Conservation (phyloP, 2,113 vertebrate genomes). For the Sprattus sprattus region DNA sequence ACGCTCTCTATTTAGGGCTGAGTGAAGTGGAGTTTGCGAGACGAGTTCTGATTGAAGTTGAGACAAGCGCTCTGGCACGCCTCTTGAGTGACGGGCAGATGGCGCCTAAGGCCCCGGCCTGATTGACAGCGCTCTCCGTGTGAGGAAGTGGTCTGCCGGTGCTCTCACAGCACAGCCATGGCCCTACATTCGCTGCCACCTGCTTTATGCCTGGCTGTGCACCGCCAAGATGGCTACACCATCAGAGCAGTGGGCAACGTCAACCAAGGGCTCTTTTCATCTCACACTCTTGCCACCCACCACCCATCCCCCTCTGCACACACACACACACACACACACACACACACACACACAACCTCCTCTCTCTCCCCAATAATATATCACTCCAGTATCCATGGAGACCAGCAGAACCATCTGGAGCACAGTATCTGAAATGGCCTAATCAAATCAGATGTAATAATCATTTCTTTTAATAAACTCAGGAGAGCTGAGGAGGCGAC, state of each 20-base stretch:
- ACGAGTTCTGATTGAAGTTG: not conserved
- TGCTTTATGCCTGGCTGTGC: not conserved
- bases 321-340: not conserved
- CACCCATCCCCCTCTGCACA: not conserved
- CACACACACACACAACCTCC: not conserved
- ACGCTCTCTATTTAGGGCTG: not conserved
- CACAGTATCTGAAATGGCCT: conserved; percentile 34
- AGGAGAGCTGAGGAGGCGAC: not conserved
- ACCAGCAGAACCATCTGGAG: conserved; percentile 47
- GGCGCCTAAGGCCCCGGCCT: not conserved
- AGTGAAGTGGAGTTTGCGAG: not conserved
- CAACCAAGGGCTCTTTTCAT: conserved; percentile 8
- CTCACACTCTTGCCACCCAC: conserved; percentile 31
- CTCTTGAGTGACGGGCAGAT: not conserved
- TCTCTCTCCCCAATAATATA: conserved; percentile 28
- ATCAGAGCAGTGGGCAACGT: not conserved
- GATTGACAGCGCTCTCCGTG: not conserved
- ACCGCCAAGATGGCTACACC: not conserved
- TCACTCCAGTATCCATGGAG: conserved; percentile 50
- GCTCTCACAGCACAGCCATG: not conserved
- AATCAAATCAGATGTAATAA: conserved; percentile 46
- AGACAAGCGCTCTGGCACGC: not conserved
- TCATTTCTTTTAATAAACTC: conserved; percentile 49
- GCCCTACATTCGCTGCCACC: not conserved
- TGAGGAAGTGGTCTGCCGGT: not conserved